Conservation (phyloP, 2,888 invertebrate species). For the Clunio marinus region DNA sequence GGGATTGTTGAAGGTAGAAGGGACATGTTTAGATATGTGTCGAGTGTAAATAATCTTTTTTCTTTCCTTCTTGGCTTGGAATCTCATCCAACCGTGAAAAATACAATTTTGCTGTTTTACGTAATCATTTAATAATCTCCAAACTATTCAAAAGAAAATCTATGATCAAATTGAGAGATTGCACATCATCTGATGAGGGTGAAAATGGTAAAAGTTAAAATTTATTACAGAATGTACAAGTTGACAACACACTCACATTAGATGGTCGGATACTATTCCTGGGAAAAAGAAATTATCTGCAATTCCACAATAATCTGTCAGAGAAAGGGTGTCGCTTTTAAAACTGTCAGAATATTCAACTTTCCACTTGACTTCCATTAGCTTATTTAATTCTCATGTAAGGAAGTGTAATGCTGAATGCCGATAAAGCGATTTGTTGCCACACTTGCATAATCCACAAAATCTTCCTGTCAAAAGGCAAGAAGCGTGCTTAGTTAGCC, state of each 20-base stretch:
- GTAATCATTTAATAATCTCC: constrained; percentile 6
- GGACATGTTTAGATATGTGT: too few relatives aligned
- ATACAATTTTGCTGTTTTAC: too few relatives aligned
- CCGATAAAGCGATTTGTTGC: not conserved
- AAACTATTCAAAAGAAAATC: not conserved
- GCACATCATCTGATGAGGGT: not conserved
- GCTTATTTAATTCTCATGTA: not conserved
- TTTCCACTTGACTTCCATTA: not conserved
- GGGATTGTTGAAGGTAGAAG: too few relatives aligned
- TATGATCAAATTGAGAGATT: not conserved
- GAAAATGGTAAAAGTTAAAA: not conserved
- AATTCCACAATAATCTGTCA: not conserved
- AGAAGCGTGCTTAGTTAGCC: not conserved
- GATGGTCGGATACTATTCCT: not conserved
- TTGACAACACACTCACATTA: too few relatives aligned
- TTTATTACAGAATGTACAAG: not conserved
- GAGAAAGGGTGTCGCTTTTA: too few relatives aligned
- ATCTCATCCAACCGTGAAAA: not conserved
- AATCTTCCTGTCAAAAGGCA: not conserved
- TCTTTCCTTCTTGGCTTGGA: too few relatives aligned
- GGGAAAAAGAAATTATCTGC: too few relatives aligned
- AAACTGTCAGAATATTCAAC: too few relatives aligned
- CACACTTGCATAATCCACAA: constrained; percentile 10
- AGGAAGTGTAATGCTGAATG: not conserved
- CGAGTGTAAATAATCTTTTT: not conserved